phyloP scores from a whole-genome alignment of 2,797 vertebrate genomes.

The Amazona finschi region DNA sequence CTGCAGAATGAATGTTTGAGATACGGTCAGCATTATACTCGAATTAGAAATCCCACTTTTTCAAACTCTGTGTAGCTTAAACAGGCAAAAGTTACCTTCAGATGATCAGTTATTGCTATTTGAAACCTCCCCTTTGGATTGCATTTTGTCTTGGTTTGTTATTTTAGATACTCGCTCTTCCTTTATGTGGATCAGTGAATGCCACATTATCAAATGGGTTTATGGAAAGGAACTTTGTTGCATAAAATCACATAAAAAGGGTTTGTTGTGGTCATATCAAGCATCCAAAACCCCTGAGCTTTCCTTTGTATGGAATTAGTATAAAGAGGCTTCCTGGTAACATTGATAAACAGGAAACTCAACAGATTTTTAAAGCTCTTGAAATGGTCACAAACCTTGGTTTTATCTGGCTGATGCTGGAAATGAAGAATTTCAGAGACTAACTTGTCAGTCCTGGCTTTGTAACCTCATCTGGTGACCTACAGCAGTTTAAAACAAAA shows the following conservation, averaged over 20 bases:
- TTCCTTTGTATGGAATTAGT: background rate
- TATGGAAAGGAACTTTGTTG: background rate
- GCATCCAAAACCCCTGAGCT: background rate
- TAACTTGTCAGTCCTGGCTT: slow-evolving; percentile 75
- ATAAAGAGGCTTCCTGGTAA: slow-evolving; percentile 4
- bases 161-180: background rate
- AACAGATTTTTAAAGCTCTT: background rate
- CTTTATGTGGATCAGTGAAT: background rate
- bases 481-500: slow-evolving; percentile 46
- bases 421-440: slow-evolving; percentile 76
- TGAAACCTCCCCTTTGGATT: background rate
- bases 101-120: background rate
- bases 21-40: background rate
- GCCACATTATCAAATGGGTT: background rate
- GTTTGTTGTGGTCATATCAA: background rate
- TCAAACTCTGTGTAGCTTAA: background rate
- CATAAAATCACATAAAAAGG: background rate
- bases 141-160: background rate
- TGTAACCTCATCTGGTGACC: slow-evolving; percentile 83
- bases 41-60: background rate
- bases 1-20: background rate
- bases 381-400: slow-evolving; percentile 50
- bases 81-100: background rate
- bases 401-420: slow-evolving; percentile 68
- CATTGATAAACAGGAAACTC: background rate